phyloP scores from a whole-genome alignment of 2,113 vertebrate species.

The Pristiophorus japonicus region DNA sequence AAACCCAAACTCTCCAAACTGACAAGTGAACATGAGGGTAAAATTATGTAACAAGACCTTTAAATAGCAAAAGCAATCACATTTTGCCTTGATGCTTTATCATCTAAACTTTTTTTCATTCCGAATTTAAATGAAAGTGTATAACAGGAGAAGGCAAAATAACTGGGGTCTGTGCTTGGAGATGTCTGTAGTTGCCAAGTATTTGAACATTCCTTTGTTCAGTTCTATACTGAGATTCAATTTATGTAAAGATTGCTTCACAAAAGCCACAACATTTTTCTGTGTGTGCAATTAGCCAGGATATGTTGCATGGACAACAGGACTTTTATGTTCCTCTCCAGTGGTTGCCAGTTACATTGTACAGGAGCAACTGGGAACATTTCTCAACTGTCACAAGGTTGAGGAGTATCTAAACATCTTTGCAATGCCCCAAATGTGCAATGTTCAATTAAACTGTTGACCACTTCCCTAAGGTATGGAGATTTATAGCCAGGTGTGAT shows the following conservation, averaged over 20 bases:
- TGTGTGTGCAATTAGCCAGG: not conserved
- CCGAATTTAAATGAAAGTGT: not conserved
- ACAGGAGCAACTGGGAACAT: not conserved
- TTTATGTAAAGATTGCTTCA: conserved; percentile 1
- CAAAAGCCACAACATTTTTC: not conserved
- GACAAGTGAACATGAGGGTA: conserved; percentile 6
- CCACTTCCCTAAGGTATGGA: not conserved
- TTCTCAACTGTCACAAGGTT: not conserved
- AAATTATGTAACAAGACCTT: conserved; percentile 1
- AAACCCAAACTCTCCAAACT: not conserved
- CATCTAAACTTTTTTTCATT: not conserved
- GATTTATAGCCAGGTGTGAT: not conserved
- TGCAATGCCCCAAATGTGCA: not conserved
- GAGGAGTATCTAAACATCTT: not conserved
- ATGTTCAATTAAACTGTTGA: not conserved
- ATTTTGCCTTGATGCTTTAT: conserved; percentile 26
- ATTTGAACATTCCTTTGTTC: conserved; percentile 6
- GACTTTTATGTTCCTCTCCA: not conserved
- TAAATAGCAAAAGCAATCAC: conserved; percentile 9
- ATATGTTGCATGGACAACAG: not conserved
- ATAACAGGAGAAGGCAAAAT: not conserved
- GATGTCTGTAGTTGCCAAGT: conserved; percentile 13
- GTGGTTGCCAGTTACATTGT: not conserved
- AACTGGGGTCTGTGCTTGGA: not conserved
- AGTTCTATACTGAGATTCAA: not conserved